Evolutionary conservation across 2,797 vertebrate genomes (phyloP).

Genomic region (Ibycter americanus): DNA sequence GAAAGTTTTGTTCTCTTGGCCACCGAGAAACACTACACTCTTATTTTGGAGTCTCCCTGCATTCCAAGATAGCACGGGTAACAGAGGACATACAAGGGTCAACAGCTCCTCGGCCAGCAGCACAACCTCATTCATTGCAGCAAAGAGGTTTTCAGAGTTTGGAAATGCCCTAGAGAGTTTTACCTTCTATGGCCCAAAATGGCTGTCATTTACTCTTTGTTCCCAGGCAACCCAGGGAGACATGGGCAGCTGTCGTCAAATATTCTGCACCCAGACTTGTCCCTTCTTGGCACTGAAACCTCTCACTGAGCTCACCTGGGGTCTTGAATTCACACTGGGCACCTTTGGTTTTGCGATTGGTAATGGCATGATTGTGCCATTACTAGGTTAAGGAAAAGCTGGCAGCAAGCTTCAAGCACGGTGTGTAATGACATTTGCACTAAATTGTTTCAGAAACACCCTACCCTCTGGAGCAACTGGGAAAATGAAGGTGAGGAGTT

Average conservation of each 20-base stretch:
- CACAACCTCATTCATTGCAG: conserved; percentile 24
- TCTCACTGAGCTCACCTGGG: not conserved
- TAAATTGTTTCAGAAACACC: not conserved
- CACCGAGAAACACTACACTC: conserved; percentile 57
- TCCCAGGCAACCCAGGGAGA: not conserved
- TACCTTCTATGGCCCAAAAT: not conserved
- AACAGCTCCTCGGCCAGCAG: conserved; percentile 43
- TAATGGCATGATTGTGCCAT: not conserved
- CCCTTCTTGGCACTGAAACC: not conserved
- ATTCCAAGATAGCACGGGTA: conserved; percentile 61
- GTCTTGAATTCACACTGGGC: not conserved
- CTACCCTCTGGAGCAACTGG: not conserved
- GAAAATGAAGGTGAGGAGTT: not conserved
- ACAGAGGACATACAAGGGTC: conserved; percentile 52
- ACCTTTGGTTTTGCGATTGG: not conserved
- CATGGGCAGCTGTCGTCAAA: not conserved
- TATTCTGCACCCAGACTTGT: not conserved
- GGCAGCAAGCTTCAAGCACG: not conserved
- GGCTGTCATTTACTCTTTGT: not conserved
- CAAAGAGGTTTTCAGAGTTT: conserved; percentile 22
- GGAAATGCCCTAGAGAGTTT: conserved; percentile 26
- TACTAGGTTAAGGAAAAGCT: not conserved
- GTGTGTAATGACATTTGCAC: not conserved
- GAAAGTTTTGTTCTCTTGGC: conserved; percentile 63
- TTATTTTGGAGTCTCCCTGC: conserved; percentile 58